phyloP scores from a whole-genome alignment of 35 echinoderm and acorn worm species.

The Ophiothrix spiculata region DNA sequence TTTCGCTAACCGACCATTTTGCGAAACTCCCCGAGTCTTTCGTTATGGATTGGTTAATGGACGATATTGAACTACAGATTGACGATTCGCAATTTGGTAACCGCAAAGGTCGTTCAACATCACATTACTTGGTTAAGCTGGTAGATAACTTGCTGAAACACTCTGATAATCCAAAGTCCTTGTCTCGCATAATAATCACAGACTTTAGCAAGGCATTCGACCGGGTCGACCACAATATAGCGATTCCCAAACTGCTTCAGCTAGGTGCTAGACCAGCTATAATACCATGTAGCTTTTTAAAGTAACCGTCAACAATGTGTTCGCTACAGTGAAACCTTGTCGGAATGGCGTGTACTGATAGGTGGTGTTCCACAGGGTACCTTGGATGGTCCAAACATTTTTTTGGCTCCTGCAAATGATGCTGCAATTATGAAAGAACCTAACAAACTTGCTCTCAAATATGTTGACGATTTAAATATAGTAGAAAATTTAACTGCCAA shows the following conservation, averaged over 20 bases:
- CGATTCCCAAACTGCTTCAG: slow-evolving; percentile 27
- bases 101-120: slow-evolving; percentile 17
- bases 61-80: slow-evolving; percentile 12
- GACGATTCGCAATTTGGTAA: slow-evolving; percentile 65
- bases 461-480: no score
- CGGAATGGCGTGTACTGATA: no score
- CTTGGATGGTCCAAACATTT: no score
- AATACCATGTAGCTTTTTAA: no score
- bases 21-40: slow-evolving; percentile 23
- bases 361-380: no score
- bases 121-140: slow-evolving; percentile 35
- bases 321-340: no score
- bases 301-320: no score
- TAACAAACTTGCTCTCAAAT: no score
- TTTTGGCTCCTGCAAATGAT: no score
- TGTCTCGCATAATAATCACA: slow-evolving; percentile 22
- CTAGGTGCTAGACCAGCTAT: no score
- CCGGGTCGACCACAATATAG: slow-evolving; percentile 32
- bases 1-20: slow-evolving; percentile 50
- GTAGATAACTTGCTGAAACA: not conserved
- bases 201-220: slow-evolving; percentile 47
- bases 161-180: not conserved
- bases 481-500: no score
- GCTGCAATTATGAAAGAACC: no score
- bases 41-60: not conserved